Evolutionary conservation across 1,140 invertebrate genomes (phyloP).

Genomic region (Calycopis cecrops): DNA sequence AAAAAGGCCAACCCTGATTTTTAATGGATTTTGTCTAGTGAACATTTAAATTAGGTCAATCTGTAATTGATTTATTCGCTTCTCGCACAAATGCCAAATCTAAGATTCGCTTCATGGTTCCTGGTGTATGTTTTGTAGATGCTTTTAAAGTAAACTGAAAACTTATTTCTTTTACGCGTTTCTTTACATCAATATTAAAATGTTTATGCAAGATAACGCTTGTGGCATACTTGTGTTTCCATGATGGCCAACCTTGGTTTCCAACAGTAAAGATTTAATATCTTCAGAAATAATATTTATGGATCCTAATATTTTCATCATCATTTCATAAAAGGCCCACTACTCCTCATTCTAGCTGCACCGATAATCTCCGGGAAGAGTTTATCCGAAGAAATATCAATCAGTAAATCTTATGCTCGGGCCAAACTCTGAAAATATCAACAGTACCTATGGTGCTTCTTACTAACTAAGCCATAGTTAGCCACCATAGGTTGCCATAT

Average conservation of each 20-base stretch:
- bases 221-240: slow-evolving; percentile 15
- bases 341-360: slow-evolving; percentile 11
- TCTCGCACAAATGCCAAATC: neutral
- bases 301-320: slow-evolving; percentile 3
- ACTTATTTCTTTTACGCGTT: slow-evolving; percentile 14
- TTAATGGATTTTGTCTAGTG: slow-evolving; percentile 18
- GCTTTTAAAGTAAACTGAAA: neutral
- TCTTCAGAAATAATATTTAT: slow-evolving; percentile 9
- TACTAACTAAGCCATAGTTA: no score
- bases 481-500: neutral
- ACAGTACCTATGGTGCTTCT: neutral
- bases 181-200: neutral
- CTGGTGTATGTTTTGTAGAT: neutral
- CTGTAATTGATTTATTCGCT: slow-evolving; percentile 5
- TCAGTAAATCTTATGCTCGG: neutral
- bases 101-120: neutral
- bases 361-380: slow-evolving; percentile 13
- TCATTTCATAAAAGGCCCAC: slow-evolving; percentile 15
- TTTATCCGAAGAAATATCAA: neutral
- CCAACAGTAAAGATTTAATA: slow-evolving; percentile 9
- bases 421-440: neutral
- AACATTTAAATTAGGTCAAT: neutral
- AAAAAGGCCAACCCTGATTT: slow-evolving; percentile 10
- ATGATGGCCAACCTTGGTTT: slow-evolving; percentile 22
- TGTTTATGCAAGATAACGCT: slow-evolving; percentile 4